These are phyloP conservation scores for Leptinotarsa peninsularis DNA, from an alignment of 2,888 invertebrate genomes.

Conservation along the genomic window DNA sequence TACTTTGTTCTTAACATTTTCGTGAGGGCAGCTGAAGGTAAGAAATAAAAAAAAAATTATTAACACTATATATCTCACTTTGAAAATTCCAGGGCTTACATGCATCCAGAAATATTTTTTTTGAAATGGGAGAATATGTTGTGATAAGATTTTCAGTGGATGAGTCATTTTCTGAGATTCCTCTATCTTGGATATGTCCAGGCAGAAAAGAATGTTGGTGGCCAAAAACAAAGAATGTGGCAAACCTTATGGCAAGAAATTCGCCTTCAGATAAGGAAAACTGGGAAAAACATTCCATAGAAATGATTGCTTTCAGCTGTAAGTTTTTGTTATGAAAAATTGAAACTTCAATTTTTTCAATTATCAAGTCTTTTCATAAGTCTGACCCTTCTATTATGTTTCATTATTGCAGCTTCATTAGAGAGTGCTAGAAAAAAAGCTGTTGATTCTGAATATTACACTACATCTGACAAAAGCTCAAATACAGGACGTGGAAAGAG, in stretches of 20 bases:
- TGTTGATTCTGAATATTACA: conserved; percentile 1
- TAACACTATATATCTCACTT: conserved; percentile 13
- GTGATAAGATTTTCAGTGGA: conserved; percentile 12
- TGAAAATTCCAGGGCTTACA: conserved; percentile 6
- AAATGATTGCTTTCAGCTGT: conserved; percentile 21
- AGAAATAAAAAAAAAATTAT: neutral
- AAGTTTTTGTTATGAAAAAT: conserved; percentile 6
- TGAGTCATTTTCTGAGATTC: conserved; percentile 12
- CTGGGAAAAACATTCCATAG: conserved; percentile 20
- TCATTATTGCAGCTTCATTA: conserved; percentile 20
- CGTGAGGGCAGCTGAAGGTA: conserved; percentile 12
- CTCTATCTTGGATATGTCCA: conserved; percentile 15
- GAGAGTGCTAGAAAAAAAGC: conserved; percentile 15
- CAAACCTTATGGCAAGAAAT: conserved; percentile 15
- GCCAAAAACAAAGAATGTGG: conserved; percentile 11
- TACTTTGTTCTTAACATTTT: conserved; percentile 3
- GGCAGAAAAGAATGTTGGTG: conserved; percentile 21
- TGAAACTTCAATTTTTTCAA: neutral
- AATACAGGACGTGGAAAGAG: conserved; percentile 10
- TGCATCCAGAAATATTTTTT: conserved; percentile 5
- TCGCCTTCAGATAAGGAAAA: conserved; percentile 13
- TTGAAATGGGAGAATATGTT: conserved; percentile 14
- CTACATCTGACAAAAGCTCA: neutral
- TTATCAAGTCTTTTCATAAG: neutral
- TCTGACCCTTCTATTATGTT: conserved; percentile 5